Evolutionary conservation across 2,113 vertebrate species (phyloP).

Genomic region (Nansenia antarctica): DNA sequence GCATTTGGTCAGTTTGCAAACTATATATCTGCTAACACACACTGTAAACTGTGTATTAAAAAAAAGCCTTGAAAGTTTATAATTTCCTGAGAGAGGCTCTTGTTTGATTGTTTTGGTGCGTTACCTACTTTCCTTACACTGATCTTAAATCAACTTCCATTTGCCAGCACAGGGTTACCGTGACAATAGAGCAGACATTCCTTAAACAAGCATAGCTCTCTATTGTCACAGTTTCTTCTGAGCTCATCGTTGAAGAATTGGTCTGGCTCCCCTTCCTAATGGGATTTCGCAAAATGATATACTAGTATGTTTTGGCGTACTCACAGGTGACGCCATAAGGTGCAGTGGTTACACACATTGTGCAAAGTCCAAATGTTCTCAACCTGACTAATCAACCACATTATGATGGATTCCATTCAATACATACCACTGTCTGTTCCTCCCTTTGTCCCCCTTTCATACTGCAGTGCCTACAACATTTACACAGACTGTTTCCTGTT

Average conservation of each 20-base stretch:
- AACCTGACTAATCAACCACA: not conserved
- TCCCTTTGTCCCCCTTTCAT: not conserved
- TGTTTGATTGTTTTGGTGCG: not conserved
- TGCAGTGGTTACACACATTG: not conserved
- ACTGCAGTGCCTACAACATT: not conserved
- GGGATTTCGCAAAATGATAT: not conserved
- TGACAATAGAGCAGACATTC: not conserved
- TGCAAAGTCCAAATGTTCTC: not conserved
- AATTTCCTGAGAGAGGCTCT: constrained; percentile 18
- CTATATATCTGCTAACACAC: too few species aligned
- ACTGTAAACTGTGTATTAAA: too few species aligned
- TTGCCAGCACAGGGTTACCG: constrained; percentile 16
- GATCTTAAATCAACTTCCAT: constrained; percentile 30
- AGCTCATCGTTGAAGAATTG: not conserved
- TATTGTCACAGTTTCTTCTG: not conserved
- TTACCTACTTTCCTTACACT: constrained; percentile 1
- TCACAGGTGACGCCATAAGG: not conserved
- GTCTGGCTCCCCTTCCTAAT: not conserved
- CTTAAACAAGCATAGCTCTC: not conserved
- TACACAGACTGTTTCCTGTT: constrained; percentile 28
- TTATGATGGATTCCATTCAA: not conserved
- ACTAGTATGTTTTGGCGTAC: not conserved
- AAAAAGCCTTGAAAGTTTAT: not conserved
- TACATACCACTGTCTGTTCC: not conserved
- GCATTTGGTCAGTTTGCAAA: too few species aligned